Evolutionary conservation across 64 coral and sea anemone species (phyloP), one percentile per base, ranked within the genome.

Genomic region (Dendrophyllia cribrosa): DNA sequence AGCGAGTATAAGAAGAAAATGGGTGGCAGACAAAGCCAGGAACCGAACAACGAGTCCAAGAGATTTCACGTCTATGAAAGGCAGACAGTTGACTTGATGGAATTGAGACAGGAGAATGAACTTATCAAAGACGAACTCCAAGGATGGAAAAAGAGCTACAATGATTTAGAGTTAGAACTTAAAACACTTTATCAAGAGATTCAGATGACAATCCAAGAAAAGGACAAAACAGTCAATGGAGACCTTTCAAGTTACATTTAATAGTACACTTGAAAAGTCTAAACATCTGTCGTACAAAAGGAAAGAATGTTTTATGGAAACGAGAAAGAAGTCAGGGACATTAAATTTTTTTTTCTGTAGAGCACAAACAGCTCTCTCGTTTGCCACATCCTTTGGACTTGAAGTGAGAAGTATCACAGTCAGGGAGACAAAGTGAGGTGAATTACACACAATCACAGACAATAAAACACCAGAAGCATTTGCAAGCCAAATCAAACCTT

Each of bases 241-340:
- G 3, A 43, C 6, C 67, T 70, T 9, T 26, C 23, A 25, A 70
- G 23, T 22, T 70, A 43, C 25, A 25, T 70, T 66, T 66, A n/a
- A 66, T n/a, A 26, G 10, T 70, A 70, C 23, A 9, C 67, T 70
- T 70, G 67, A 70, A 26, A 70, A 26, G 9, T 0, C 0, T 76
- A 9, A 56, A n/a, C 4, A 66, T 66, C 63, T 66, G 34, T 34
- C 34, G 34, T 34, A 34, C 34, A 34, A 34, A 34, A 2, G 34
- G 34, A 34, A 34, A 34, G 0, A 34, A 34, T 1, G 0, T 34
- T 65, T 90, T 70, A 67, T 63, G 46, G 44, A 78, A 48, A 59
- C 70, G n/a, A 49, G 26, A 79, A 87, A 93, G 24, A 92, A 93
- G 19, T 93, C 91, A 88, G 88, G 84, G 34, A 87, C 91, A 22